Base-by-base conservation (phyloP, 2,888 invertebrate species). In the Eilema griseolum region DNA sequence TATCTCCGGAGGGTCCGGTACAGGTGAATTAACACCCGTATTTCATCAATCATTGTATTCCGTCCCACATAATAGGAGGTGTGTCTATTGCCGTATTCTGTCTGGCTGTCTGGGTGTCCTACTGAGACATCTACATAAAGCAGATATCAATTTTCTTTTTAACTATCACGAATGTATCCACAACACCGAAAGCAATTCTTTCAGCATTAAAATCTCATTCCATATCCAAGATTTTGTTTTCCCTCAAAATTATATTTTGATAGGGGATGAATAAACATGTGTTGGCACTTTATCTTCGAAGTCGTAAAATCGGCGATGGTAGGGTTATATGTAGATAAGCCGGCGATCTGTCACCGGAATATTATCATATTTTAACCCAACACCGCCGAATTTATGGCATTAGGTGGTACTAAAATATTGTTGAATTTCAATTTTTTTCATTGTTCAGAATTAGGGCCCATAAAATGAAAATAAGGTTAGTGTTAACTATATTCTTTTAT, bases 191-290 rank as follows among this genome's bases (percentile, higher is more conserved):
- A 31, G 41, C 33, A 16, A 41, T 62, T 28, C 24, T 56, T 41
- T 3, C 16, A 23, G 7, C 37, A 31, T 41, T 62, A 62, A 66
- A 56, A 33, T 65, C 16, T 12, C 61, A 61, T n/a, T n/a, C 31
- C 63, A 66, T 28, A 70, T 24, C 56, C n/a, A 28, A 71, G 62
- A 71, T 72, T 81, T 76, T 76, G 76, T 72, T 74, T 69, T 41
- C 62, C 26, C 52, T 12, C 65, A 69, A 75, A 74, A 71, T 68
- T 70, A 77, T 75, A 72, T 79, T 76, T 80, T 81, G 79, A 80
- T 81, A 73, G 62, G 52, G 79, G 73, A 66, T 73, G 81, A 81
- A 80, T 80, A 80, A 80, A 80, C 79, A 80, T 77, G 77, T 79
- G 80, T 79, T 71, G 74, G 80, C 81, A 77, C 74, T 81, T 75